These are phyloP conservation scores for Agelas oroides DNA, from an alignment of 37 sponge, comb jelly and placozoan species.

Conservation along the genomic window DNA sequence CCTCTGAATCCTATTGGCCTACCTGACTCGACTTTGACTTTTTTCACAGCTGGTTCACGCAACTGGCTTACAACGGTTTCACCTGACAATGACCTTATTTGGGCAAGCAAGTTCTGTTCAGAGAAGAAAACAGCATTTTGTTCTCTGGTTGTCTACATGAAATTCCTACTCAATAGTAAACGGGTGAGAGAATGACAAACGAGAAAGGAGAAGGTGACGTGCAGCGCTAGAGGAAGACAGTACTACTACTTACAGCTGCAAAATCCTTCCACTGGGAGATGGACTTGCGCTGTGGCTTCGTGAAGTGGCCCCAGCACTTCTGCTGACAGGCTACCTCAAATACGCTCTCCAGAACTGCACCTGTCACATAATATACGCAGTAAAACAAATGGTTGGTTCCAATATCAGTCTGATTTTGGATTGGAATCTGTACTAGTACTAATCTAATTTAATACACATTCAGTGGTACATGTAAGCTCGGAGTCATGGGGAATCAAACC, in stretches of 20 bases:
- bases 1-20: not conserved
- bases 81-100: too few species aligned
- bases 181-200: too few species aligned
- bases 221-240: too few species aligned
- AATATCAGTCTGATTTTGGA: not conserved
- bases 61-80: not conserved
- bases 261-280: conserved; percentile 73
- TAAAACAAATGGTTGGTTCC: not conserved
- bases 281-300: conserved; percentile 76
- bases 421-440: not conserved
- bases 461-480: too few species aligned
- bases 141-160: too few species aligned
- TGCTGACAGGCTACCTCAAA: conserved; percentile 34
- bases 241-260: conserved; percentile 14
- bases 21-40: not conserved
- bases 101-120: too few species aligned
- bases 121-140: too few species aligned
- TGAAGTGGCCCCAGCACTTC: conserved; percentile 64
- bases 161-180: too few species aligned
- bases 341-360: conserved; percentile 48
- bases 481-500: too few species aligned
- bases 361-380: too few species aligned
- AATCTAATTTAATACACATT: not conserved
- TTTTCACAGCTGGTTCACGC: conserved; percentile 42
- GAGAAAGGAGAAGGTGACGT: too few species aligned